These are phyloP conservation scores for Agriopis leucophaearia DNA, from an alignment of 2,888 invertebrate genomes.

Conservation along the genomic window DNA sequence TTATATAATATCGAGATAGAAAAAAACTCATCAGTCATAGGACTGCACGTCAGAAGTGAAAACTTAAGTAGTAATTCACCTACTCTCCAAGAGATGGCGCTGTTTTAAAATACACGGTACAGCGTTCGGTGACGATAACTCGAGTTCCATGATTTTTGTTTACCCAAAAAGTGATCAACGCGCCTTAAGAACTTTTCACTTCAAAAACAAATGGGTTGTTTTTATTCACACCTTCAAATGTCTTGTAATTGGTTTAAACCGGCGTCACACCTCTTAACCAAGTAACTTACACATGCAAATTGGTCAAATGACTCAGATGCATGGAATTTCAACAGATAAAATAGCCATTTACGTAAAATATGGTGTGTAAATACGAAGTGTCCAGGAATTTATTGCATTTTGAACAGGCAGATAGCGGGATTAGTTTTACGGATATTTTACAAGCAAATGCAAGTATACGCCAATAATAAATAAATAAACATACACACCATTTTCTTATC, in stretches of 20 bases:
- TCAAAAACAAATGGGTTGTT: constrained; percentile 5
- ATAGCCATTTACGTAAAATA: constrained; percentile 35
- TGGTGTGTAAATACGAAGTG: constrained; percentile 32
- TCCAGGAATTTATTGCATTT: constrained; percentile 33
- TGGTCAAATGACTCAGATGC: constrained; percentile 29
- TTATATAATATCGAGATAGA: too few relatives aligned
- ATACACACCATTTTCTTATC: too few relatives aligned
- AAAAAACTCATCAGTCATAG: too few relatives aligned
- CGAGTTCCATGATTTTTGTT: too few relatives aligned
- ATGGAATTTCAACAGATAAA: constrained; percentile 40
- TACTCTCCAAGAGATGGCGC: too few relatives aligned
- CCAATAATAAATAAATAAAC: background rate
- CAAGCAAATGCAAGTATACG: background rate
- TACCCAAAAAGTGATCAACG: too few relatives aligned
- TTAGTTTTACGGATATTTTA: constrained; percentile 14
- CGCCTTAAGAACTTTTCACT: too few relatives aligned
- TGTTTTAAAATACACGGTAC: too few relatives aligned
- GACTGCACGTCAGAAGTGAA: too few relatives aligned
- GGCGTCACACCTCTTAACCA: constrained; percentile 20
- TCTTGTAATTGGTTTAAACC: constrained; percentile 29
- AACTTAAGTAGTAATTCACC: too few relatives aligned
- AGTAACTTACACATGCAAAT: constrained; percentile 34
- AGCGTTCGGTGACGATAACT: too few relatives aligned
- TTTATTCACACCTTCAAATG: constrained; percentile 16
- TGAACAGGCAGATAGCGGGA: constrained; percentile 18